phyloP scores from a whole-genome alignment of 2,888 invertebrate genomes.

The Eristalinus aeneus region DNA sequence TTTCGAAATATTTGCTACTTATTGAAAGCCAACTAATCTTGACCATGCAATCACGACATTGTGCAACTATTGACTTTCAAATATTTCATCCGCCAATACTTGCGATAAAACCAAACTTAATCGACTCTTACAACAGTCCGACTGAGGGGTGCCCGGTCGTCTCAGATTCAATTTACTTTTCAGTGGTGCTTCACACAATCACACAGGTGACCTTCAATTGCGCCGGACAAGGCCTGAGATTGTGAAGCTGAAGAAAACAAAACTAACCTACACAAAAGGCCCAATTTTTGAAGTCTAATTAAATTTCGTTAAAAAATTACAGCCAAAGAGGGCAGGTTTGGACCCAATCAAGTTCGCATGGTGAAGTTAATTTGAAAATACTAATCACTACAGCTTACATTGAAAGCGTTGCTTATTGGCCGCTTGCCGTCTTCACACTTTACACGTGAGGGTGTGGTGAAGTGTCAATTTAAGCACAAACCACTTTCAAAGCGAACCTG shows the following conservation, averaged over 20 bases:
- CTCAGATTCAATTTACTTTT: conserved; percentile 11
- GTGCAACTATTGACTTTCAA: conserved; percentile 25
- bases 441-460: not conserved
- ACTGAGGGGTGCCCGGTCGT: not conserved
- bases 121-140: conserved; percentile 6
- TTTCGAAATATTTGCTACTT: conserved; percentile 27
- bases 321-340: not conserved
- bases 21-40: conserved; percentile 9
- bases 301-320: conserved; percentile 17
- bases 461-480: not conserved
- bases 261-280: conserved; percentile 19
- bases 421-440: not conserved
- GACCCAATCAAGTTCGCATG: conserved; percentile 13
- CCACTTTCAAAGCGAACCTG: not conserved
- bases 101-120: conserved; percentile 4
- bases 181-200: conserved; percentile 1
- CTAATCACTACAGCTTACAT: too few species aligned
- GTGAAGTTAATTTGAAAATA: conserved; percentile 4
- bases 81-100: not conserved
- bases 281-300: conserved; percentile 38
- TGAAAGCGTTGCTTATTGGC: not conserved
- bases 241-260: not conserved
- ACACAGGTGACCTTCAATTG: conserved; percentile 20
- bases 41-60: conserved; percentile 12
- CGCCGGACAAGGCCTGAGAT: not conserved